phyloP scores from a whole-genome alignment of 2,113 vertebrate genomes.

The Redunca redunca region DNA sequence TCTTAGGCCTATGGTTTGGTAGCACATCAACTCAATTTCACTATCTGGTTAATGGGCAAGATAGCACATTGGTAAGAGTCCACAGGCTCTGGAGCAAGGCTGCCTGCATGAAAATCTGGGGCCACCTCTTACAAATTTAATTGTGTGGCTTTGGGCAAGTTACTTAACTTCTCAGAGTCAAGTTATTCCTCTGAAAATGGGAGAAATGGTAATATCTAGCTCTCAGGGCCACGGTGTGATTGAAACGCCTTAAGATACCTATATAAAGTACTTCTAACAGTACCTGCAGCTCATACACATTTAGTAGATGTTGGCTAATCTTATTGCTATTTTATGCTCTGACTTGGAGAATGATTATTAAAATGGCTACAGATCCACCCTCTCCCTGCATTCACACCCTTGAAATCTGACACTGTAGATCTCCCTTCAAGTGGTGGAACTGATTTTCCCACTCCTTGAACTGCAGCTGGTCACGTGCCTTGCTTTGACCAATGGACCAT shows the following conservation, averaged over 20 bases:
- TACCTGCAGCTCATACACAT: not conserved
- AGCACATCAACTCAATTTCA: not conserved
- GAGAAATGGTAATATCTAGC: not conserved
- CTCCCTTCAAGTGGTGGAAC: not conserved
- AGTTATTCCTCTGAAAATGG: not conserved
- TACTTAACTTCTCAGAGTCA: not conserved
- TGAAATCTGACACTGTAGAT: not conserved
- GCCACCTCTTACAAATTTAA: not conserved
- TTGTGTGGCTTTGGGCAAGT: not conserved
- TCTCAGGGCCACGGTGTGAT: not conserved
- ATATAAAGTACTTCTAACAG: not conserved
- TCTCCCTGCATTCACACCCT: not conserved
- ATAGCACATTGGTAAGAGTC: not conserved
- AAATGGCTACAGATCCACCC: not conserved
- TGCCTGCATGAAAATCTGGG: not conserved
- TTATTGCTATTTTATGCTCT: not conserved
- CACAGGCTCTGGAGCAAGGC: not conserved
- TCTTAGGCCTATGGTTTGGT: not conserved
- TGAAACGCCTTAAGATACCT: not conserved
- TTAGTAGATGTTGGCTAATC: not conserved
- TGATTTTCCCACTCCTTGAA: not conserved
- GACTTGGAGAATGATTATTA: not conserved
- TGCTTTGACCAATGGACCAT: not conserved
- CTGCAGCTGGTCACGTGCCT: not conserved
- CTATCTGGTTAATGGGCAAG: not conserved